phyloP scores from a whole-genome alignment of 2,113 vertebrate genomes.

The Murina feae region DNA sequence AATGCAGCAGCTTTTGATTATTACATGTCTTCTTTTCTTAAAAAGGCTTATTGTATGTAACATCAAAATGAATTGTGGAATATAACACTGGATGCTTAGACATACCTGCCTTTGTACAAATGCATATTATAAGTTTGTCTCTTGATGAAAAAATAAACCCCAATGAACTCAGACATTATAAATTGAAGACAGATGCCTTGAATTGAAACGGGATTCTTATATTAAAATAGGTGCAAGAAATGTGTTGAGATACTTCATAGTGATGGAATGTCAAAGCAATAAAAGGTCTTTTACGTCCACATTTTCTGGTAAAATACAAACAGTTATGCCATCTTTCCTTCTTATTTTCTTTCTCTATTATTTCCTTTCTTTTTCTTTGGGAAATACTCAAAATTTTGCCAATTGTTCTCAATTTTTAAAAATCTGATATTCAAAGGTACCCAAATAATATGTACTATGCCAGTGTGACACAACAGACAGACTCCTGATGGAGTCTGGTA shows the following conservation, averaged over 20 bases:
- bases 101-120: background rate
- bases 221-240: background rate
- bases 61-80: background rate
- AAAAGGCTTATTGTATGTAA: background rate
- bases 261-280: background rate
- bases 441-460: background rate
- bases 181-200: constrained; percentile 15
- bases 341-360: background rate
- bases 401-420: background rate
- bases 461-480: background rate
- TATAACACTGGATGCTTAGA: background rate
- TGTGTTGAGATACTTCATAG: background rate
- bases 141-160: constrained; percentile 20
- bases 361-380: background rate
- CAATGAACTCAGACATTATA: background rate
- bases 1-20: background rate
- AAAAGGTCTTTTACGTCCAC: background rate
- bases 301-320: constrained; percentile 8
- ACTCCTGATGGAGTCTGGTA: background rate
- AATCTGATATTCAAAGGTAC: background rate
- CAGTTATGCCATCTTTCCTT: background rate
- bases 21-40: background rate
- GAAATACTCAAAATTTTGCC: background rate
- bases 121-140: background rate
- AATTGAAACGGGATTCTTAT: background rate